Evolutionary conservation across 1,140 invertebrate species (phyloP).

Genomic region (Drosophila trapezifrons): DNA sequence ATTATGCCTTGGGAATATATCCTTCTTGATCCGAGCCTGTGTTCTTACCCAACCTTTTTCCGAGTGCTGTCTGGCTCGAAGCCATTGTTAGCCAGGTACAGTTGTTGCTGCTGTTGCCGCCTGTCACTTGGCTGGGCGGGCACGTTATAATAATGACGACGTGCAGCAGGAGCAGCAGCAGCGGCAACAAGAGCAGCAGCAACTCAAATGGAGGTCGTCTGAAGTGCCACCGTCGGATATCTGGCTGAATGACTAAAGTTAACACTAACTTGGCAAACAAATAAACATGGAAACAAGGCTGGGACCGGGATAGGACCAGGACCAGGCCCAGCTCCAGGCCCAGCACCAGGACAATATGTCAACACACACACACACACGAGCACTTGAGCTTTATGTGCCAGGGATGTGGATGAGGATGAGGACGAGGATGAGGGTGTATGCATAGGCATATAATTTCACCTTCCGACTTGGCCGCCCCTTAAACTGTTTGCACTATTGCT

Average conservation of each 20-base stretch:
- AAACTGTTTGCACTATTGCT: conserved; percentile 79
- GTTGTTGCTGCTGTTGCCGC: conserved; percentile 24
- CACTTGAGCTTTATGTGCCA: conserved; percentile 50
- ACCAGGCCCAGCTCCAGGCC: conserved; percentile 5
- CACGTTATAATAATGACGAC: conserved; percentile 79
- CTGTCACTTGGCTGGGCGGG: conserved; percentile 60
- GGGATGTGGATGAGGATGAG: not conserved
- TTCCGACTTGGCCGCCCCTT: conserved; percentile 65
- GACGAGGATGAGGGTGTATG: conserved; percentile 28
- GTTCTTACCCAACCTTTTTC: conserved; percentile 1
- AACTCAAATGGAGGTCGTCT: conserved; percentile 57
- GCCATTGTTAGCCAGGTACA: conserved; percentile 73
- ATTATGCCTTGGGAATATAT: too few relatives aligned
- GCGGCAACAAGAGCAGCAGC: conserved; percentile 22
- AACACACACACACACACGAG: conserved; percentile 69
- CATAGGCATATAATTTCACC: conserved; percentile 81
- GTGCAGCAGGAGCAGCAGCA: conserved; percentile 42
- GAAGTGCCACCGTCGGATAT: conserved; percentile 77
- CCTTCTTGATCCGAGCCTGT: too few relatives aligned
- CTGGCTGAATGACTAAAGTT: conserved; percentile 82
- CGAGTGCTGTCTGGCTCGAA: conserved; percentile 17
- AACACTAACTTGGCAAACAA: conserved; percentile 82
- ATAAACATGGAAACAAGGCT: conserved; percentile 75
- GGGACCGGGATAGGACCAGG: conserved; percentile 3
- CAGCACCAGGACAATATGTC: conserved; percentile 66